phyloP scores from a whole-genome alignment of 1,140 invertebrate species.

The Parapsyche elsis region DNA sequence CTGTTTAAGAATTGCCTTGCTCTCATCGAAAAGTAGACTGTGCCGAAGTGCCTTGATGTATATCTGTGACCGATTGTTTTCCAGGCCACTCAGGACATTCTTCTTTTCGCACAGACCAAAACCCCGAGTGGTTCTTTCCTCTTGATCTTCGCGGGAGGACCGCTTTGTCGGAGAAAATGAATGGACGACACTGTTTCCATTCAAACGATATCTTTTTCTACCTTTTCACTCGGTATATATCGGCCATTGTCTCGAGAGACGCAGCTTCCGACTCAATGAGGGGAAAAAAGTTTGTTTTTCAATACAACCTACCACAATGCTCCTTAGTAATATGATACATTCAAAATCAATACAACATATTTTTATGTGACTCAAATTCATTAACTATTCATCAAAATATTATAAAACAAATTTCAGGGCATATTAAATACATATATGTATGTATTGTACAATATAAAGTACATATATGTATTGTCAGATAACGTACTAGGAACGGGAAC shows the following conservation, averaged over 20 bases:
- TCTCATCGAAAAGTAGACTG: not conserved
- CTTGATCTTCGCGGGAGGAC: not conserved
- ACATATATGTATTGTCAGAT: too few species aligned
- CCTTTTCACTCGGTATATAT: not conserved
- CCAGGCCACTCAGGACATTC: not conserved
- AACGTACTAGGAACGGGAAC: too few species aligned
- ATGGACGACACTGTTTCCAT: conserved; percentile 1
- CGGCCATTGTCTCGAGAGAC: conserved; percentile 7
- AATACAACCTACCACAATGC: too few species aligned
- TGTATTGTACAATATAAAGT: too few species aligned
- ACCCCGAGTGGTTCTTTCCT: conserved; percentile 17
- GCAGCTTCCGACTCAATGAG: not conserved
- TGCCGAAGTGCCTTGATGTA: not conserved
- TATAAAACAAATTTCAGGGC: too few species aligned
- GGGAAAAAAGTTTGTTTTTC: not conserved
- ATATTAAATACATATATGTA: too few species aligned
- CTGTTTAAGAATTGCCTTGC: not conserved
- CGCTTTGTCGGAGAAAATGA: conserved; percentile 13
- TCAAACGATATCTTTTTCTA: not conserved
- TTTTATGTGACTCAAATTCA: too few species aligned
- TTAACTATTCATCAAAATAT: too few species aligned
- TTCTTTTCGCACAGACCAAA: not conserved
- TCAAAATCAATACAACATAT: too few species aligned
- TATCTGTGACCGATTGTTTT: not conserved
- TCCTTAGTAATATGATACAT: too few species aligned